phyloP scores from a whole-genome alignment of 2,888 invertebrate genomes.

The Phania funesta region DNA sequence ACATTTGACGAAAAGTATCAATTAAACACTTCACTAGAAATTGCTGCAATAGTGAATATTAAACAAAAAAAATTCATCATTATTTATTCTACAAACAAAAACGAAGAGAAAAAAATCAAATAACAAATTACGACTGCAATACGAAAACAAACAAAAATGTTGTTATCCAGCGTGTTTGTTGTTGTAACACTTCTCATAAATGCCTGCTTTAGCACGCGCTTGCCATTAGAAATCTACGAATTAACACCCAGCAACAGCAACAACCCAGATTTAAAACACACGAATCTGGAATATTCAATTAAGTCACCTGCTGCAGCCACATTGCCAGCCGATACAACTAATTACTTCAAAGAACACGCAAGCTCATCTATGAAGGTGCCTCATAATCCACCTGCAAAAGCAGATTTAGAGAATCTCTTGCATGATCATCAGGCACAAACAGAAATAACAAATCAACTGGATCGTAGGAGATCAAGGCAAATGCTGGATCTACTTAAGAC shows the following conservation, averaged over 20 bases:
- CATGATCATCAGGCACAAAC: slow-evolving; percentile 16
- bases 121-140: slow-evolving; percentile 55
- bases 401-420: slow-evolving; percentile 45
- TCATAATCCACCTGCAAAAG: slow-evolving; percentile 12
- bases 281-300: slow-evolving; percentile 74
- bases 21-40: slow-evolving; percentile 71
- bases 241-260: slow-evolving; percentile 72
- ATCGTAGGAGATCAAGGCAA: slow-evolving; percentile 80
- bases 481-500: slow-evolving; percentile 80
- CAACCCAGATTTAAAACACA: slow-evolving; percentile 69
- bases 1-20: slow-evolving; percentile 71
- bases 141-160: slow-evolving; percentile 53
- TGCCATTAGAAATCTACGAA: slow-evolving; percentile 79
- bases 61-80: background rate
- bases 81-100: slow-evolving; percentile 7
- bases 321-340: slow-evolving; percentile 33
- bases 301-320: slow-evolving; percentile 68
- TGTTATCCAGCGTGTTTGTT: slow-evolving; percentile 64
- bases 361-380: background rate
- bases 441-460: slow-evolving; percentile 68
- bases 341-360: slow-evolving; percentile 14
- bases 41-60: slow-evolving; percentile 19
- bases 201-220: slow-evolving; percentile 75
- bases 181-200: slow-evolving; percentile 71
- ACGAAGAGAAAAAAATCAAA: slow-evolving; percentile 8